phyloP scores from a whole-genome alignment of 2,113 vertebrate genomes.

The Furnarius figulus region DNA sequence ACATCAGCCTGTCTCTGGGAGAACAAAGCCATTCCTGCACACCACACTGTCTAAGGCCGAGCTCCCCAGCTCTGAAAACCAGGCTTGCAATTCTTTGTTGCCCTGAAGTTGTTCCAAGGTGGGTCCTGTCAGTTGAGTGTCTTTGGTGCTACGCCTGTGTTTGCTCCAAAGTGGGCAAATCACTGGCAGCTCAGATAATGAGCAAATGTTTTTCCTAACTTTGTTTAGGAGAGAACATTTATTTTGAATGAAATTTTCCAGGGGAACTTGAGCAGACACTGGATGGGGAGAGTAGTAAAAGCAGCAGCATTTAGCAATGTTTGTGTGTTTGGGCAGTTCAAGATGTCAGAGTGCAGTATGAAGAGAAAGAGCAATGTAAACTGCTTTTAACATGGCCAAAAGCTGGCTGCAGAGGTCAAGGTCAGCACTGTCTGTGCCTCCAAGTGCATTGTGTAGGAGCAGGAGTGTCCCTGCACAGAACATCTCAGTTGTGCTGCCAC shows the following conservation, averaged over 20 bases:
- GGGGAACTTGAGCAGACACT: neutral
- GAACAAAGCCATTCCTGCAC: neutral
- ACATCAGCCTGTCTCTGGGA: neutral
- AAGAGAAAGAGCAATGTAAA: neutral
- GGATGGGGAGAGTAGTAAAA: neutral
- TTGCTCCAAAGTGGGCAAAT: neutral
- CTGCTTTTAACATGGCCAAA: neutral
- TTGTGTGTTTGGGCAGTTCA: neutral
- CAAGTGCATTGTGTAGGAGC: neutral
- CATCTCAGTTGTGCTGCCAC: rapidly evolving
- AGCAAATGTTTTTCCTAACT: neutral
- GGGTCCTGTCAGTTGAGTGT: neutral
- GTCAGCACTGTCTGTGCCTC: neutral
- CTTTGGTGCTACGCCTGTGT: neutral
- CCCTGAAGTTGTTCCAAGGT: neutral
- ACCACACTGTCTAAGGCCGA: neutral
- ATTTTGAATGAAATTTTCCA: neutral
- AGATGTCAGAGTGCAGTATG: neutral
- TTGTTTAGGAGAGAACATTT: neutral
- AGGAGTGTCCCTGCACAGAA: neutral
- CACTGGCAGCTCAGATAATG: neutral
- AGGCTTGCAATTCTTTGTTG: neutral
- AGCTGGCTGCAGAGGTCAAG: rapidly evolving
- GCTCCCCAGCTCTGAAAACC: neutral
- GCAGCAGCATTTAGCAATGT: neutral